These are phyloP conservation scores for Melanargia galathea DNA, from an alignment of 2,888 invertebrate genomes.

Conservation along the genomic window DNA sequence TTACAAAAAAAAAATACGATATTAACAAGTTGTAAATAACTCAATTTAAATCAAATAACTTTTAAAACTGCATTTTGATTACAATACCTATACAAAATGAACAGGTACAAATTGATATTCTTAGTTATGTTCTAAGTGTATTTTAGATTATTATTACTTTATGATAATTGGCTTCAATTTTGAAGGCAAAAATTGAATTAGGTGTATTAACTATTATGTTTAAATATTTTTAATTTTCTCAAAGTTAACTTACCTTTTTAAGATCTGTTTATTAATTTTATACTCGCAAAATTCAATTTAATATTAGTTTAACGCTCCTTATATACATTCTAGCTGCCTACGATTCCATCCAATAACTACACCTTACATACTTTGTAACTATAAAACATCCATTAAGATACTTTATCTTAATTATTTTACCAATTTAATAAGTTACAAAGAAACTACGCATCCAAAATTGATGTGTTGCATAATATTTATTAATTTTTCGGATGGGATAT, in stretches of 20 bases:
- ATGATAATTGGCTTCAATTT: no score
- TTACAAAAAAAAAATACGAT: no score
- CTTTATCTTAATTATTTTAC: constrained; percentile 3
- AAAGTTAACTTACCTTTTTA: background rate
- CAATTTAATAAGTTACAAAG: background rate
- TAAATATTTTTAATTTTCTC: no score
- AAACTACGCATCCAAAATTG: background rate
- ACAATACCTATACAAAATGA: no score
- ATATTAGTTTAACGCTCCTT: background rate
- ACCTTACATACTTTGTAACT: background rate
- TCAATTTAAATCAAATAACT: no score
- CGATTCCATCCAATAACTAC: background rate
- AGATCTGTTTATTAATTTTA: background rate
- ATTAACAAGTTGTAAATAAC: background rate
- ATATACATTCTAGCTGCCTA: background rate
- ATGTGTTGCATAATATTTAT: background rate
- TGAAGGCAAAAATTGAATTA: no score
- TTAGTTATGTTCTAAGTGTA: no score
- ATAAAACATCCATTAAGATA: constrained; percentile 10
- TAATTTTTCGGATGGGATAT: no score
- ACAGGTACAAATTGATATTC: no score
- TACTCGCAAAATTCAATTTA: background rate
- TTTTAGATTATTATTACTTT: no score
- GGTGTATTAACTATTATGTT: no score
- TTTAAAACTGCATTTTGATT: no score